Conservation (phyloP, 2,113 vertebrate species). For the Pedionomus torquatus region DNA sequence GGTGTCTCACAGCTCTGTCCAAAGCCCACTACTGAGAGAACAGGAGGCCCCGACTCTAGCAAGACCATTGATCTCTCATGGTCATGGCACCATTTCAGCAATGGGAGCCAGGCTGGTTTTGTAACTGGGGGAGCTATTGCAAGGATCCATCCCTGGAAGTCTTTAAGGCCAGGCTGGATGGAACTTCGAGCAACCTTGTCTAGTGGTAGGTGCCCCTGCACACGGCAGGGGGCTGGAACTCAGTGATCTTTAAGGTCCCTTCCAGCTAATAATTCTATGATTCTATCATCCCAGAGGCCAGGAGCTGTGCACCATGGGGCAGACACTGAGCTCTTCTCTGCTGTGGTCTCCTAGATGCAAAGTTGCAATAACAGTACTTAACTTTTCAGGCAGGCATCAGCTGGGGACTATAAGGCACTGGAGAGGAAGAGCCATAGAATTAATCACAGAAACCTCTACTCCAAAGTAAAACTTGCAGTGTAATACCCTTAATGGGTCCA, state of each 20-base stretch:
- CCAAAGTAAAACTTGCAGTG: not conserved
- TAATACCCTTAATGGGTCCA: not conserved
- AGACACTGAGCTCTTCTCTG: not conserved
- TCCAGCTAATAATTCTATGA: too few relatives aligned
- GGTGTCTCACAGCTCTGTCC: too few relatives aligned
- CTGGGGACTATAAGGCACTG: not conserved
- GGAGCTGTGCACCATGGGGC: not conserved
- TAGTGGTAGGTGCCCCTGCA: too few relatives aligned
- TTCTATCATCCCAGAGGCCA: not conserved
- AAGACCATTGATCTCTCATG: accelerated
- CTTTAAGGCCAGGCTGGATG: too few relatives aligned
- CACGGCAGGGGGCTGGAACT: too few relatives aligned
- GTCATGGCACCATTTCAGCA: not conserved
- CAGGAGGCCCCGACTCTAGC: too few relatives aligned
- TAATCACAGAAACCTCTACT: not conserved
- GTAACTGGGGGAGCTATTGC: not conserved
- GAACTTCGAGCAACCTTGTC: too few relatives aligned
- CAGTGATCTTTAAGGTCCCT: too few relatives aligned
- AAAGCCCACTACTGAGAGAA: not conserved
- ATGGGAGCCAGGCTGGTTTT: not conserved
- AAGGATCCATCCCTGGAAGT: not conserved
- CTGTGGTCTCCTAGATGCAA: not conserved
- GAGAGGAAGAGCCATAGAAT: not conserved
- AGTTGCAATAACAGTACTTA: not conserved
- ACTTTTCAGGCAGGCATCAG: not conserved